These are phyloP conservation scores for Thecocarcelia acutangulata DNA, from an alignment of 2,888 invertebrate genomes.

Conservation along the genomic window DNA sequence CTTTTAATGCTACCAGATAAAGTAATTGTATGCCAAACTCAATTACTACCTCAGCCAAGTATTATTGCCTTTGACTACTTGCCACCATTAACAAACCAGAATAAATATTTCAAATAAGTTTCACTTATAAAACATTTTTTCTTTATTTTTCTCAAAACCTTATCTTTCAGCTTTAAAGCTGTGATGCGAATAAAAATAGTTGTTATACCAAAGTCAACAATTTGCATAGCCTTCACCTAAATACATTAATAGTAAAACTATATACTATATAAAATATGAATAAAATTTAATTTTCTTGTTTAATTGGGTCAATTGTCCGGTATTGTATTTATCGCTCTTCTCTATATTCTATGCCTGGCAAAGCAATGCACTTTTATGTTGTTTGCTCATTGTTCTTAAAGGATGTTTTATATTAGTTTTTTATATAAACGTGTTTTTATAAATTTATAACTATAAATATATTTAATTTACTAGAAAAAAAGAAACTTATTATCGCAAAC, in stretches of 20 bases:
- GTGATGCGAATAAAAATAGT: background rate
- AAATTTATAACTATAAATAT: constrained; percentile 39
- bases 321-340: background rate
- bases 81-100: no score
- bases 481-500: constrained; percentile 40
- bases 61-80: no score
- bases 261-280: background rate
- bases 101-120: no score
- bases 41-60: no score
- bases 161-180: no score
- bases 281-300: constrained; percentile 8
- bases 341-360: background rate
- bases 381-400: constrained; percentile 8
- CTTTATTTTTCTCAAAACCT: no score
- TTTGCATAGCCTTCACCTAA: constrained; percentile 33
- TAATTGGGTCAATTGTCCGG: constrained; percentile 28
- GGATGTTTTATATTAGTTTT: background rate
- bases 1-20: no score
- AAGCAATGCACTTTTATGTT: background rate
- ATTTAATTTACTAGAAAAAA: constrained; percentile 36
- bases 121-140: no score
- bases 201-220: background rate
- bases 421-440: background rate
- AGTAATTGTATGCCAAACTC: no score
- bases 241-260: background rate